phyloP scores from a whole-genome alignment of 1,140 invertebrate genomes.

The Branchinecta lynchi region DNA sequence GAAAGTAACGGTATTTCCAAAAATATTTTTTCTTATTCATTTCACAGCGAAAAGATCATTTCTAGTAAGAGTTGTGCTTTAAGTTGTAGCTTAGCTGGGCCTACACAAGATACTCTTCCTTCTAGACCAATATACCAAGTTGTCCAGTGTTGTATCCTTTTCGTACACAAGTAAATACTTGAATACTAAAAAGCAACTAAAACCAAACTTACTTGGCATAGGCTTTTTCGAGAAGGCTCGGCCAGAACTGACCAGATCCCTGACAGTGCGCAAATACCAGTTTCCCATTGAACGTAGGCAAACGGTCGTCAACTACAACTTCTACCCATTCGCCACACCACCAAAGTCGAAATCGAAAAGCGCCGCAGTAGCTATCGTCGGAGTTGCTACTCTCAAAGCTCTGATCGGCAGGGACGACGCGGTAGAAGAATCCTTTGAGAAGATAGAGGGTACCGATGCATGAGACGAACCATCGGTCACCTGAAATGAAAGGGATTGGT shows the following conservation, averaged over 20 bases:
- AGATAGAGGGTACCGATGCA: conserved; percentile 69
- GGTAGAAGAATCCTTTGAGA: conserved; percentile 76
- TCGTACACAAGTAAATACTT: too few relatives aligned
- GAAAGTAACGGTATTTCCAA: too few relatives aligned
- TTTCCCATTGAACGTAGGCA: conserved; percentile 80
- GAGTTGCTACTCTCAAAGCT: conserved; percentile 44
- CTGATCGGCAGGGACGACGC: conserved; percentile 89
- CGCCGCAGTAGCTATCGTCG: conserved; percentile 45
- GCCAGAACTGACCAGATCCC: conserved; percentile 82
- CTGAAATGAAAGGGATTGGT: conserved; percentile 36
- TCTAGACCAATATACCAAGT: too few relatives aligned
- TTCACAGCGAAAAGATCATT: too few relatives aligned
- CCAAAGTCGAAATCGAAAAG: conserved; percentile 87
- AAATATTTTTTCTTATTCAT: too few relatives aligned
- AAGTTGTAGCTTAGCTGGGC: too few relatives aligned
- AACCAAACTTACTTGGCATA: conserved; percentile 74
- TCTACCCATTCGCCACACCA: conserved; percentile 93
- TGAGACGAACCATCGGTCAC: conserved; percentile 78
- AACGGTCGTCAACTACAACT: conserved; percentile 83
- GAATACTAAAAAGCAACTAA: too few relatives aligned
- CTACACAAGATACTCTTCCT: too few relatives aligned
- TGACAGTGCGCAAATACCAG: conserved; percentile 82
- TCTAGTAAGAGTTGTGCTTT: too few relatives aligned
- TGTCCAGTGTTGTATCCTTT: too few relatives aligned
- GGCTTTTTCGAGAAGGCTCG: conserved; percentile 87